Percentiles rank a stretch among this genome's conserved stretches.
Evolutionary conservation across 2,113 vertebrate species (phyloP).

Genomic region (Urocitellus parryii): DNA sequence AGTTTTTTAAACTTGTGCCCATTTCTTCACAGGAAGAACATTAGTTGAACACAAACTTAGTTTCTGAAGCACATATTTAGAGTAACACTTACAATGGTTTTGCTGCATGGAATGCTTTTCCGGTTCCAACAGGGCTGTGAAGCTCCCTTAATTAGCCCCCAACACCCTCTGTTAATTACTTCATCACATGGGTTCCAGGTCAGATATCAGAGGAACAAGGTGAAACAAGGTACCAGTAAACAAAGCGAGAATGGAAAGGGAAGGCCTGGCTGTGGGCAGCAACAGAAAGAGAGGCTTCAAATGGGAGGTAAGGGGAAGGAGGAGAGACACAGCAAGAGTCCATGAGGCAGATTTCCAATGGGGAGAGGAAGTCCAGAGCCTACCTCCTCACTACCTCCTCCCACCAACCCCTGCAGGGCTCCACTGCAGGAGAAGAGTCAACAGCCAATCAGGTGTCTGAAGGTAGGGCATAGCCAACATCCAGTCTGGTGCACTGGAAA

Average conservation of each 20-base stretch:
- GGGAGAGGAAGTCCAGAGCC: neutral
- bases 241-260: neutral
- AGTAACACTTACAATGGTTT: neutral
- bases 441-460: neutral
- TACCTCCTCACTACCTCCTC: neutral
- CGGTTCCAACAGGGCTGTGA: neutral
- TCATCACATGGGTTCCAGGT: neutral
- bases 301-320: neutral
- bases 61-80: neutral
- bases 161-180: neutral
- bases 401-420: no score
- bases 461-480: neutral
- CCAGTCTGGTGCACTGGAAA: neutral
- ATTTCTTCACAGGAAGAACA: neutral
- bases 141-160: neutral
- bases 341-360: neutral
- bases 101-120: neutral
- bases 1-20: neutral
- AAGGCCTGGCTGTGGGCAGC: neutral
- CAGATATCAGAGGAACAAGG: neutral
- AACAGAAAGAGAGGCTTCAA: neutral
- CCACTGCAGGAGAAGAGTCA: neutral
- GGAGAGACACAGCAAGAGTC: neutral
- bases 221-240: neutral
- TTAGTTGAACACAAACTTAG: neutral